Evolutionary conservation across 2,888 invertebrate genomes (phyloP), one percentile per base, ranked within the genome.

Genomic region (Agapostemon virescens): DNA sequence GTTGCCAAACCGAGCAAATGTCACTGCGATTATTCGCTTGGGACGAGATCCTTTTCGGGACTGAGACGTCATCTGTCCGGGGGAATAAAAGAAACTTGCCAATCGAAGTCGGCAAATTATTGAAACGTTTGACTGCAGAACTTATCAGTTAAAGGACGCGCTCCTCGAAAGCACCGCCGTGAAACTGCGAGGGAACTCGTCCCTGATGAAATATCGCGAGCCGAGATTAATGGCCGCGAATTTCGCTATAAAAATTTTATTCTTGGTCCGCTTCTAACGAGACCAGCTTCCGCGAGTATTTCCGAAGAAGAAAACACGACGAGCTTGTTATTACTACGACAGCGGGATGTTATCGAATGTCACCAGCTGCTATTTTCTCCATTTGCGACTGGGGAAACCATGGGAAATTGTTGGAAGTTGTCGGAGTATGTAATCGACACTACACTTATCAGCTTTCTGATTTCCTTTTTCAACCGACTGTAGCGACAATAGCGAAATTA

Each of bases 211-310:
- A 81, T 81, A 81, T 81, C 67, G 52, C 67, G 49, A n/a, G 40
- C 1, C 42, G 49, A 70, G 79, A 78, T 77, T 79, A 67, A 73
- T 74, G 55, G 30, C 52, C 30, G 66, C 45, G 67, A 79, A 74
- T 73, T 68, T 79, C 74, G 74, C 74, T 61, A 69, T 52, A 71
- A 74, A 71, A 79, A 79, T 71, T 79, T 69, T 52, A 74, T 55
- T 71, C 68, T 36, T 4, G 15, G 40, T 20, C 23, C 38, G 23
- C n/a, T 26, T n/a, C 36, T 70, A 67, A 74, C 67, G 71, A 40
- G 66, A 71, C 23, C 26, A 23, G 38, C 36, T 67, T 23, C 23
- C 5, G 3, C 15, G 9, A n/a, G 30, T 40, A 67, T 67, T 70
- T 55, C 15, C 30, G 49, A 45, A 17, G 6, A 15, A 40, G 20